Conservation (phyloP, 1,140 invertebrate genomes). For the Tribolium castaneum region DNA sequence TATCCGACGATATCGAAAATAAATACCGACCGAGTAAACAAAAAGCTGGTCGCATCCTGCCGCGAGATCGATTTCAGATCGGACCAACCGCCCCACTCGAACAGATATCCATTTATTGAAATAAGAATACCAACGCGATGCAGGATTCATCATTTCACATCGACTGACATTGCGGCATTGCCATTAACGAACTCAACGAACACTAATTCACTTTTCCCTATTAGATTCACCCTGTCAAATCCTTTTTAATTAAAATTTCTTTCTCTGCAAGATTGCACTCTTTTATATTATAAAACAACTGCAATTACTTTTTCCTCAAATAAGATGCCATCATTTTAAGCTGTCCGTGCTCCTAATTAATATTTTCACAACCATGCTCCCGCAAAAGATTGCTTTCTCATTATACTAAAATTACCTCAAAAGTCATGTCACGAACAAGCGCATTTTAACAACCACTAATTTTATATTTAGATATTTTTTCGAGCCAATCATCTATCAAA, state of each 20-base stretch:
- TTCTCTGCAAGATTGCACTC: conserved; percentile 28
- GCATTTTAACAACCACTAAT: neutral
- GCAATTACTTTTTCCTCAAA: conserved; percentile 39
- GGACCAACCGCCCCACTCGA: conserved; percentile 1
- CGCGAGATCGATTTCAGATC: conserved; percentile 21
- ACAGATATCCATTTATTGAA: conserved; percentile 23
- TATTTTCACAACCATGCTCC: conserved; percentile 20
- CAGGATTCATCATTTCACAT: conserved; percentile 31
- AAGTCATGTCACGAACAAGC: conserved; percentile 9
- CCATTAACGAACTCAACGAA: conserved; percentile 35
- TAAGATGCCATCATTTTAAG: conserved; percentile 32
- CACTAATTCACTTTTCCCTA: conserved; percentile 40
- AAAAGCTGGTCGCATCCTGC: conserved; percentile 32
- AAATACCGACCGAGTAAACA: conserved; percentile 32
- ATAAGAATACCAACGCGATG: conserved; percentile 19
- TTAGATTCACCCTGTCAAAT: conserved; percentile 40
- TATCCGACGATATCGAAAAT: conserved; percentile 23
- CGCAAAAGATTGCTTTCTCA: conserved; percentile 17
- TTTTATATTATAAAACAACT: conserved; percentile 32
- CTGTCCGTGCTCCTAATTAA: conserved; percentile 27
- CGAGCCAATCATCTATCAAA: no score
- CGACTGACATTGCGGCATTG: conserved; percentile 37
- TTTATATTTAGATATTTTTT: no score
- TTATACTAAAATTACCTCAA: conserved; percentile 26
- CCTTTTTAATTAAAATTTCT: conserved; percentile 44